These are phyloP conservation scores for Calephelis virginiensis DNA, from an alignment of 1,140 invertebrate species.

Conservation along the genomic window DNA sequence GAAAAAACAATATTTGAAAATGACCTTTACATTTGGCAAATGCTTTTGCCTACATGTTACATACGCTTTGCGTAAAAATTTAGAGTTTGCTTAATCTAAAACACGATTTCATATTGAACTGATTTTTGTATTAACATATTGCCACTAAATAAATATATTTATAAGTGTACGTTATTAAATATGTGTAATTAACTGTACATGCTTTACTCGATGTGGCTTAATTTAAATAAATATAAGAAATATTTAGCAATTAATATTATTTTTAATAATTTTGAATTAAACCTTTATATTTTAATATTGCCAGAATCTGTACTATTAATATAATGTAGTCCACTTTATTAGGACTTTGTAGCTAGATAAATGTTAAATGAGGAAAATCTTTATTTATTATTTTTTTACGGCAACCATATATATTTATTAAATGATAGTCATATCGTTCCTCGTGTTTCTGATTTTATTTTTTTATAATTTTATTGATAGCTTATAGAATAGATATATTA, in stretches of 20 bases:
- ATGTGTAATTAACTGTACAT: background rate
- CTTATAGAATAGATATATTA: slow-evolving; percentile 15
- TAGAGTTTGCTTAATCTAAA: background rate
- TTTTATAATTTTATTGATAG: slow-evolving; percentile 12
- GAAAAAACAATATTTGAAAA: too few species aligned
- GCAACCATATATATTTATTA: slow-evolving; percentile 14
- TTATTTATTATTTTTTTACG: slow-evolving; percentile 17
- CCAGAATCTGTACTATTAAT: slow-evolving; percentile 16
- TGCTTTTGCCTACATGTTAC: too few species aligned
- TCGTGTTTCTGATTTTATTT: slow-evolving; percentile 16
- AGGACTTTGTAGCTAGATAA: slow-evolving; percentile 16
- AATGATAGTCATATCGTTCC: slow-evolving; percentile 15
- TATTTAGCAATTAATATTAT: slow-evolving; percentile 5
- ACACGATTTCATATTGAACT: background rate
- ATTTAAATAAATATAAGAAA: slow-evolving; percentile 5
- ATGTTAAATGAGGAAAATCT: slow-evolving; percentile 16
- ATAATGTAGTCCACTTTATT: slow-evolving; percentile 5
- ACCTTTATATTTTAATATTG: slow-evolving; percentile 13
- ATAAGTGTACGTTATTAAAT: slow-evolving; percentile 11
- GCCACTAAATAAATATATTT: background rate
- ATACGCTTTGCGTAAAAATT: too few species aligned
- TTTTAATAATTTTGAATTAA: slow-evolving; percentile 5
- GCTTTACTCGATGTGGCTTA: slow-evolving; percentile 9
- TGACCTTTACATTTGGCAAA: too few species aligned
- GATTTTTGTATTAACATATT: slow-evolving; percentile 5